These are phyloP conservation scores for Idaea straminata DNA, from an alignment of 2,888 invertebrate genomes.

Conservation along the genomic window DNA sequence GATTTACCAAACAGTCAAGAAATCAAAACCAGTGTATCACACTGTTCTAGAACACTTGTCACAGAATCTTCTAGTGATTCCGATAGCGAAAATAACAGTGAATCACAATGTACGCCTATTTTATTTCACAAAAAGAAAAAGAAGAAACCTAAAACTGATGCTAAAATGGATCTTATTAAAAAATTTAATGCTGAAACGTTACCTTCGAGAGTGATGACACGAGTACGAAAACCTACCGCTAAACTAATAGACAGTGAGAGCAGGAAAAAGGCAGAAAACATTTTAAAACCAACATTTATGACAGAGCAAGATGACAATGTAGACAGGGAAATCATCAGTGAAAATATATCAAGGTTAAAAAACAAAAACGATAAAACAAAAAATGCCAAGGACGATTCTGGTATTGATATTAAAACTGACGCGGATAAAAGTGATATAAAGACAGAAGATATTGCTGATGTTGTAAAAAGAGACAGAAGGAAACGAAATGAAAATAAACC, in stretches of 20 bases:
- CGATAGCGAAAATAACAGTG: constrained; percentile 50
- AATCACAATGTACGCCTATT: constrained; percentile 50
- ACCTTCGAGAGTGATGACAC: constrained; percentile 57
- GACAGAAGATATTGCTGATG: background rate
- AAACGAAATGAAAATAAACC: constrained; percentile 1
- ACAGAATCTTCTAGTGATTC: constrained; percentile 60
- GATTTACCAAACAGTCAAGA: constrained; percentile 68
- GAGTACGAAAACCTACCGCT: constrained; percentile 58
- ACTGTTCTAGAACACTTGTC: constrained; percentile 27
- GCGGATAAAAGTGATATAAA: background rate
- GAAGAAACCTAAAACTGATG: constrained; percentile 34
- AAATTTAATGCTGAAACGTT: constrained; percentile 49
- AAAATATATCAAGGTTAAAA: constrained; percentile 58
- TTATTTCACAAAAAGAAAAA: constrained; percentile 44
- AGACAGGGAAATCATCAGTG: constrained; percentile 53
- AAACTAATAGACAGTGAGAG: constrained; percentile 39
- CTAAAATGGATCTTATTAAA: constrained; percentile 53
- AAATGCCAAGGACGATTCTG: constrained; percentile 28
- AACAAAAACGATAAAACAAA: constrained; percentile 42
- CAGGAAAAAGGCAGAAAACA: constrained; percentile 36
- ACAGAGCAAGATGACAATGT: constrained; percentile 53
- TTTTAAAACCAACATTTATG: constrained; percentile 48
- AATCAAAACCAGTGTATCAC: constrained; percentile 53
- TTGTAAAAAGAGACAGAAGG: background rate
- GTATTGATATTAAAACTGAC: background rate